Evolutionary conservation across 23 tunicate genomes (phyloP), one percentile per base, ranked within the genome.

Genomic region (Trididemnum nubilum): DNA sequence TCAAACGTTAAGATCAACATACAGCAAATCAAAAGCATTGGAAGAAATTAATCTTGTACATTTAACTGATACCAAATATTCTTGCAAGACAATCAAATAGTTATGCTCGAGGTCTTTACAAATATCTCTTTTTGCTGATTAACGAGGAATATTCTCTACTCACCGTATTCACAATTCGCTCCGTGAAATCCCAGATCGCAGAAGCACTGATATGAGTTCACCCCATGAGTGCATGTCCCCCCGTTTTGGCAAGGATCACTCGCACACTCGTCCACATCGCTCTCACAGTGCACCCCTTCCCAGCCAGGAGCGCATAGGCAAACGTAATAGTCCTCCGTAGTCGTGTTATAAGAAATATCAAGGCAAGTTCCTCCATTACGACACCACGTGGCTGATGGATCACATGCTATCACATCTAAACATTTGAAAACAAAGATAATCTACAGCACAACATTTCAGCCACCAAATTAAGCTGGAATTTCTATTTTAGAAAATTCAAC

Each of bases 221-320:
- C 24, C 0, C 84, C 90, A 63, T 91, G 90, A 0, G 80, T 51
- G 79, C 97, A 91, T 63, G 61, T 89, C 2, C 78, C 87, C n/a
- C 96, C 96, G 72, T 91, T 81, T 3, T 63, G 9, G 63, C 97
- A 91, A 0, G 97, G 97, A 35, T 59, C 52, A 19, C 57, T 73
- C 2, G 84, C 87, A 57, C 97, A 91, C 69, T 91, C 97, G 65
- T 91, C 97, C n/a, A 65, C 85, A 38, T 91, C 97, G 1, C 32
- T 69, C 28, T 91, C 90, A 64, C 97, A 91, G 37, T 91, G 97
- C 26, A 52, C 84, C n/a, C 97, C 97, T 0, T 81, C 33, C 97
- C 97, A 91, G 1, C 97, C 97, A 2, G 76, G 82, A 30, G 57
- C 35, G 36, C 97, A 91, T 25, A 78, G 76, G 50, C 97, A 91